Evolutionary conservation across 2,113 vertebrate species (phyloP).

Genomic region (Callopanchax toddi): DNA sequence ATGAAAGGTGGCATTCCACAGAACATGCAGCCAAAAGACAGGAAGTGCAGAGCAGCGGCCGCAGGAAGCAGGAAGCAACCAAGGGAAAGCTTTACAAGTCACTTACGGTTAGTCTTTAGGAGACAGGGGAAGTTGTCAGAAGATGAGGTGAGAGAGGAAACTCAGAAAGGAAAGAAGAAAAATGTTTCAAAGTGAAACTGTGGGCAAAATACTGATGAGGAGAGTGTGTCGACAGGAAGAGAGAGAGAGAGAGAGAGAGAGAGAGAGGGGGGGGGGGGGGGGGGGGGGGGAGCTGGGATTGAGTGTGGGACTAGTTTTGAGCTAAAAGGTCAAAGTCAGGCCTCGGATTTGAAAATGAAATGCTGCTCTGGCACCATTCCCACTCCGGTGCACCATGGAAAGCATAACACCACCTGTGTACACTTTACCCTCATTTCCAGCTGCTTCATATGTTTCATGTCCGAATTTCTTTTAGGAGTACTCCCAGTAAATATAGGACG

Average conservation of each 20-base stretch:
- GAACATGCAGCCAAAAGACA: conserved; percentile 33
- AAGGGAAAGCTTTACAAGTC: conserved; percentile 56
- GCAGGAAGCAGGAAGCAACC: conserved; percentile 69
- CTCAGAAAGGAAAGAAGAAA: background rate
- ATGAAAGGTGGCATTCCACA: conserved; percentile 62
- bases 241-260: conserved; percentile 27
- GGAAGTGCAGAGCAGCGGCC: conserved; percentile 62
- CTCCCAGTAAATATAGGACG: conserved; percentile 1
- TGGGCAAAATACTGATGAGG: conserved; percentile 5
- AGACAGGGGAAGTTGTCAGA: conserved; percentile 28
- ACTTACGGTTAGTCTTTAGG: conserved; percentile 31
- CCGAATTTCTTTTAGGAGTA: conserved; percentile 15
- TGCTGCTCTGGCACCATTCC: conserved; percentile 64
- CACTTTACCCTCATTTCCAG: conserved; percentile 15
- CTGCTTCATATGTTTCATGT: conserved; percentile 14
- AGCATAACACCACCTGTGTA: conserved; percentile 40
- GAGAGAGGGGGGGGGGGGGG: too few relatives aligned
- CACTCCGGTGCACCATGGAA: conserved; percentile 41
- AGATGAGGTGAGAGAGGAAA: conserved; percentile 15
- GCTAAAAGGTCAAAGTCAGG: conserved; percentile 73
- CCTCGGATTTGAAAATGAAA: conserved; percentile 72
- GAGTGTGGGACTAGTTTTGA: conserved; percentile 61
- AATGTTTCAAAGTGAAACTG: background rate
- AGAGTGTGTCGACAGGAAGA: conserved; percentile 33
- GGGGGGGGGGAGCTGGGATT: conserved; percentile 15